phyloP scores from a whole-genome alignment of 2,797 vertebrate species.

The Semaprochilodus insignis region DNA sequence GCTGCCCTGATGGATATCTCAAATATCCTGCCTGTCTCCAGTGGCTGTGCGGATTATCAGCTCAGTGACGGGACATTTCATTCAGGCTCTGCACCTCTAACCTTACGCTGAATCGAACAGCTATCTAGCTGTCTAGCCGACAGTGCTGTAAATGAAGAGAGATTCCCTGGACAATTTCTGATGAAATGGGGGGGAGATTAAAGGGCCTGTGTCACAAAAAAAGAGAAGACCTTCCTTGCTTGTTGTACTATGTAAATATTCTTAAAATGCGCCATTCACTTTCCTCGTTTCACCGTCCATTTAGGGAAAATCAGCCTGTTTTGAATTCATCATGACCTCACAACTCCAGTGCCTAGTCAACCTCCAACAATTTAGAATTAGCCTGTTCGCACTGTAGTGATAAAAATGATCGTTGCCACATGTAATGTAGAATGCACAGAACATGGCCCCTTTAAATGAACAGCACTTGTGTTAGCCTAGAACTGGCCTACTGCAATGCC shows the following conservation, averaged over 20 bases:
- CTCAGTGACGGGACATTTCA: conserved; percentile 83
- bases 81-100: conserved; percentile 84
- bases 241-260: too few relatives aligned
- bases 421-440: too few relatives aligned
- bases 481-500: neutral
- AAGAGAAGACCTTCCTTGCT: too few relatives aligned
- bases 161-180: neutral
- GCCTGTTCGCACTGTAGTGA: neutral
- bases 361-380: too few relatives aligned
- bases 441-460: neutral
- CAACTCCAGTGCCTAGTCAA: neutral
- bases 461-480: neutral
- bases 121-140: conserved; percentile 34
- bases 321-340: neutral
- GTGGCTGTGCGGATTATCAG: conserved; percentile 39
- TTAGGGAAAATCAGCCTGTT: neutral
- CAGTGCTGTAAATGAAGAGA: conserved; percentile 23
- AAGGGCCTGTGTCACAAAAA: neutral
- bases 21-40: conserved; percentile 73
- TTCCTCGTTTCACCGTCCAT: neutral
- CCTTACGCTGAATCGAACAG: conserved; percentile 62
- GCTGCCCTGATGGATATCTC: conserved; percentile 87
- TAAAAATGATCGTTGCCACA: too few relatives aligned
- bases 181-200: neutral
- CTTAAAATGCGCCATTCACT: neutral